Evolutionary conservation across 2,888 invertebrate genomes (phyloP), one percentile per base, ranked within the genome.

Genomic region (Alentia gelatinosa): DNA sequence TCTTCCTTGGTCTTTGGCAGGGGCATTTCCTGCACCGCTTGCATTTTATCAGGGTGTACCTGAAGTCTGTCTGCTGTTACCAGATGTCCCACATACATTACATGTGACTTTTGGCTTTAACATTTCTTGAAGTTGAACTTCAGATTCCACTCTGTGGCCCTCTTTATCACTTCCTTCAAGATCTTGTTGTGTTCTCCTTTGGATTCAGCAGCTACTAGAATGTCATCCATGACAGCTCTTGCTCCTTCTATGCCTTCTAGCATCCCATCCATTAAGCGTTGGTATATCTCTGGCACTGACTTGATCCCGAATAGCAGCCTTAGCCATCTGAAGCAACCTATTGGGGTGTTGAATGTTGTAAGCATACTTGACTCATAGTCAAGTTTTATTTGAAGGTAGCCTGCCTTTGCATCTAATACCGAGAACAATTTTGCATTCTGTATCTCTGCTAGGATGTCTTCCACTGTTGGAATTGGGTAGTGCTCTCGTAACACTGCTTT

Each of bases 51-150:
- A 30, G 90, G 92, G 47, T 93, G 92, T 39, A 91, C 23, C 47
- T 92, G 37, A 23, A 92, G 63, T 68, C 93, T 93, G 33, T 91
- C 75, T 9, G 40, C 37, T 12, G 92, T 91, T 23, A 93, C 83
- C 1, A 74, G 5, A 50, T 93, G 92, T 23, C 93, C 93, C 84
- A 92, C 83, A 88, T 91, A 93, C 5, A 89, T 79, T 15, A 93
- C 89, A 39, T 9, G 7, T 26, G 30, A n/a, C 47, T 56, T 23
- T 50, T n/a, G n/a, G n/a, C n/a, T n/a, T n/a, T n/a, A n/a, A n/a
- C n/a, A n/a, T n/a, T n/a, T n/a, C n/a, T n/a, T n/a, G n/a, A n/a
- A n/a, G n/a, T n/a, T 90, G 37, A 84, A 26, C 50, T 84, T 83
- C 23, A 79, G 30, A n/a, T 35, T 39, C 26, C 19, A 79, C 39